phyloP scores from a whole-genome alignment of 2,888 invertebrate genomes.

The Polydrusus cervinus region DNA sequence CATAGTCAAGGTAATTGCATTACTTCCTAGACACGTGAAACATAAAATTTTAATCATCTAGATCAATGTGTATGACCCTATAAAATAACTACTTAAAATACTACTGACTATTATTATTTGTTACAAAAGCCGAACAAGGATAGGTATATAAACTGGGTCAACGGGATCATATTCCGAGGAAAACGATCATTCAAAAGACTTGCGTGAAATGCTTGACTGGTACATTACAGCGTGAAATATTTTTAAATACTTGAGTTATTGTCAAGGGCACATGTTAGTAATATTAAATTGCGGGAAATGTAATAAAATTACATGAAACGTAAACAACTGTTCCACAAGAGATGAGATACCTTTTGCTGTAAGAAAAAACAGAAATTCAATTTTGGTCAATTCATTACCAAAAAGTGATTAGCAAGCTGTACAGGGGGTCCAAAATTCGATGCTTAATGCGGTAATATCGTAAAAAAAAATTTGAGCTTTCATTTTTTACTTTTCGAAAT shows the following conservation, averaged over 20 bases:
- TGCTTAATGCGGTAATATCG: too few relatives aligned
- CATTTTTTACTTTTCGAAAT: too few relatives aligned
- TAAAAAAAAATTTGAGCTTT: too few relatives aligned
- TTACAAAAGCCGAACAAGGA: neutral
- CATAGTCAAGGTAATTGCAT: conserved; percentile 19
- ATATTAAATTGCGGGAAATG: too few relatives aligned
- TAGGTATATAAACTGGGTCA: conserved; percentile 5
- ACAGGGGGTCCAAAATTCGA: too few relatives aligned
- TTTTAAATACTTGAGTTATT: neutral
- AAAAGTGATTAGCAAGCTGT: too few relatives aligned
- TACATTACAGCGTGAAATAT: neutral
- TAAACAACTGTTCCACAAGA: too few relatives aligned
- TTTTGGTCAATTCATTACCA: too few relatives aligned
- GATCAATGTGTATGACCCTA: conserved; percentile 13
- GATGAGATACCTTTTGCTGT: too few relatives aligned
- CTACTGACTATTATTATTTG: neutral
- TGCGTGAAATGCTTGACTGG: neutral
- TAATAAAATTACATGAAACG: too few relatives aligned
- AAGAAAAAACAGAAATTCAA: too few relatives aligned
- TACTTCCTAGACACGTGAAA: conserved; percentile 26
- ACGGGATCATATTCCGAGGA: neutral
- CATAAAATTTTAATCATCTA: conserved; percentile 18
- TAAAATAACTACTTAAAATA: conserved; percentile 10
- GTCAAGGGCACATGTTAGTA: neutral
- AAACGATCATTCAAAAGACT: neutral